These are phyloP conservation scores for Oreochromis spilurus DNA, from an alignment of 2,113 vertebrate species.

Conservation along the genomic window DNA sequence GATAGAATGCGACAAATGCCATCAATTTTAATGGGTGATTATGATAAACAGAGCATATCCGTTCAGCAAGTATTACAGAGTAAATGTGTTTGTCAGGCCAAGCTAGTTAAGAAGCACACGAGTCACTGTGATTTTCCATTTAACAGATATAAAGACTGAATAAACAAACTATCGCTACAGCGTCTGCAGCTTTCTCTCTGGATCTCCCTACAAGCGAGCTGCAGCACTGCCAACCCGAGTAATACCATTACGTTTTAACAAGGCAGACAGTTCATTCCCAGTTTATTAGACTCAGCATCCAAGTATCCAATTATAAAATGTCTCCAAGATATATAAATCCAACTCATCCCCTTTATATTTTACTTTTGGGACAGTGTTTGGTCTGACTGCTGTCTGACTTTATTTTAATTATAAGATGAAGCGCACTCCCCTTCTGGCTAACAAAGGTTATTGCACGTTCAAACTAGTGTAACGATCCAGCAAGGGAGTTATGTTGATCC, in stretches of 20 bases:
- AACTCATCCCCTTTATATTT: neutral
- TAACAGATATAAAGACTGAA: neutral
- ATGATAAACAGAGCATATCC: slow-evolving; percentile 4
- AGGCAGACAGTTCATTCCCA: neutral
- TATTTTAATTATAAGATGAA: neutral
- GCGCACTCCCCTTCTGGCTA: neutral
- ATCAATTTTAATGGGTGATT: slow-evolving; percentile 1
- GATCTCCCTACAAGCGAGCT: neutral
- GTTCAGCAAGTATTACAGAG: neutral
- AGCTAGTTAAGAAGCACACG: neutral
- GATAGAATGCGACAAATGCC: slow-evolving; percentile 1
- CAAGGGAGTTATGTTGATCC: neutral
- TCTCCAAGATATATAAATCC: neutral
- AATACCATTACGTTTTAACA: neutral
- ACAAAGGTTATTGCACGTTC: neutral
- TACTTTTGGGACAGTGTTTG: neutral
- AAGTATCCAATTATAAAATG: neutral
- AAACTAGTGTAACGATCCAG: neutral
- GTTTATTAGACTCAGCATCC: neutral
- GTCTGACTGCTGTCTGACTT: neutral
- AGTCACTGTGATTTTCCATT: slow-evolving; percentile 4
- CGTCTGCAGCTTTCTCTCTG: neutral
- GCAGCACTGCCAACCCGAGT: neutral
- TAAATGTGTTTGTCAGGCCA: neutral
- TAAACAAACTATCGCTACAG: neutral